These are phyloP conservation scores for Characodon lateralis DNA, from an alignment of 2,797 vertebrate species.

Conservation along the genomic window DNA sequence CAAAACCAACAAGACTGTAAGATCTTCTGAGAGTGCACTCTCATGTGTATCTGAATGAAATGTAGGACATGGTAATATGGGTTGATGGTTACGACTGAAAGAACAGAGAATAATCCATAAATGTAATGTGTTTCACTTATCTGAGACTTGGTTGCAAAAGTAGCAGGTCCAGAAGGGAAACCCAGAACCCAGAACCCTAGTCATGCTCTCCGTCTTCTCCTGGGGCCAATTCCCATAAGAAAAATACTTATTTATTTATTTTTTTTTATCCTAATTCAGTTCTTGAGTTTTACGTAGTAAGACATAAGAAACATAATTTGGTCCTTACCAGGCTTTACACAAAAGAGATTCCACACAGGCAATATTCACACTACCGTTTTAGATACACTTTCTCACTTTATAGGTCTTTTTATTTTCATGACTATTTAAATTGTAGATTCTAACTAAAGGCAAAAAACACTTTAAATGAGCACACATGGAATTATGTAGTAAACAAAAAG, in stretches of 20 bases:
- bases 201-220: neutral
- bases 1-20: neutral
- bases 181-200: neutral
- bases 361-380: no score
- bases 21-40: neutral
- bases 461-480: no score
- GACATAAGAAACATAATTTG: neutral
- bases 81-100: neutral
- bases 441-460: no score
- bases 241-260: no score
- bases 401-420: no score
- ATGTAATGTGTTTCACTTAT: neutral
- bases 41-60: conserved; percentile 2
- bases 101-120: conserved; percentile 1
- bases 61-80: neutral
- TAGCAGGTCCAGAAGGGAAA: neutral
- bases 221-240: neutral
- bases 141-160: neutral
- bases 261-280: neutral
- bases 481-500: no score
- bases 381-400: no score
- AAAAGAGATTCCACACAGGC: no score
- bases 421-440: no score
- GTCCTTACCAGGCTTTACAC: no score
- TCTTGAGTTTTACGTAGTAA: neutral